Conservation (phyloP, 2,888 invertebrate genomes). For the Pollenia angustigena region DNA sequence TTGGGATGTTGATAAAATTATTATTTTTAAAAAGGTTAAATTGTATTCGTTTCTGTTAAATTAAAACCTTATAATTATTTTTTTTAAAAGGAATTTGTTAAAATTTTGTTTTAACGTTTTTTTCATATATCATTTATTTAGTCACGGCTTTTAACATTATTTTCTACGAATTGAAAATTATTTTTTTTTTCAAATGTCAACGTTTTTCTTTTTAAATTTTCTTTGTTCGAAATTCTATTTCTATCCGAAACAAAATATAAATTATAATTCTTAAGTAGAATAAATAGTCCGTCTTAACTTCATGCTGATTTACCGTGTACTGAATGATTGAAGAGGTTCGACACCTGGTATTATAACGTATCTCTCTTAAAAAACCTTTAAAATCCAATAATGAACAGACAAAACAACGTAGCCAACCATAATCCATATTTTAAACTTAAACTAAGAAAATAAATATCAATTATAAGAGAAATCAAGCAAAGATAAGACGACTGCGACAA, state of each 20-base stretch:
- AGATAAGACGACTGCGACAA: slow-evolving; percentile 60
- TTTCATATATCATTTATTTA: slow-evolving; percentile 21
- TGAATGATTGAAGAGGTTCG: slow-evolving; percentile 82
- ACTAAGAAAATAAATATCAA: slow-evolving; percentile 55
- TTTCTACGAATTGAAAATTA: slow-evolving; percentile 17
- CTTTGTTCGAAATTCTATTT: slow-evolving; percentile 36
- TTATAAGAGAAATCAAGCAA: slow-evolving; percentile 66
- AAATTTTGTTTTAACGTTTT: not conserved
- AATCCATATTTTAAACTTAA: slow-evolving; percentile 69
- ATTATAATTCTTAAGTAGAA: slow-evolving; percentile 2
- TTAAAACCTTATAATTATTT: slow-evolving; percentile 16
- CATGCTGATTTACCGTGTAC: slow-evolving; percentile 83
- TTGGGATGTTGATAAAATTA: slow-evolving; percentile 17
- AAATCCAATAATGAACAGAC: slow-evolving; percentile 50
- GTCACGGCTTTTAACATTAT: slow-evolving; percentile 31
- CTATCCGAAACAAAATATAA: slow-evolving; percentile 9
- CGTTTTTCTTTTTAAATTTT: slow-evolving; percentile 14
- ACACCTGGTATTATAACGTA: slow-evolving; percentile 83
- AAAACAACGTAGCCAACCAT: slow-evolving; percentile 64
- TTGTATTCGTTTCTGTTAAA: not conserved
- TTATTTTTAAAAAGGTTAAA: slow-evolving; percentile 15
- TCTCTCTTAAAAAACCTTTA: slow-evolving; percentile 61
- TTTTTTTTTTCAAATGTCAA: slow-evolving; percentile 51
- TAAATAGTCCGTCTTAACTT: slow-evolving; percentile 79
- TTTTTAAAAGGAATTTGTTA: not conserved